Conservation (phyloP, 1,140 invertebrate species). For the Lepidotrigona ventralis region DNA sequence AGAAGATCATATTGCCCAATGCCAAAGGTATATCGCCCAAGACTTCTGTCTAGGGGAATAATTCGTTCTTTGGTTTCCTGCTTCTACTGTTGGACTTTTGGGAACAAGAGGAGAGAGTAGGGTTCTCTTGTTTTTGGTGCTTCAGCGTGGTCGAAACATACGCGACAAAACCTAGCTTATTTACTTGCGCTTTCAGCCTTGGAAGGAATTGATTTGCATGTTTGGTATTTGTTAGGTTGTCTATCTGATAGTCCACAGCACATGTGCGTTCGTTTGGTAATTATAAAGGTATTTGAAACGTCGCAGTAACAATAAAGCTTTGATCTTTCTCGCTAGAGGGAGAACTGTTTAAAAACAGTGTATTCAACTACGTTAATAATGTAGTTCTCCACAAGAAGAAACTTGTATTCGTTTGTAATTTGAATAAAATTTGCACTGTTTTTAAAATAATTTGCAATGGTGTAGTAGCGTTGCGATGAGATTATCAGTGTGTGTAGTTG, state of each 20-base stretch:
- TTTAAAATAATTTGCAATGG: background rate
- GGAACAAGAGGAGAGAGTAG: background rate
- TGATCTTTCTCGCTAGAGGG: background rate
- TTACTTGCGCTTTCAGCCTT: constrained; percentile 31
- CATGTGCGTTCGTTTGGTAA: background rate
- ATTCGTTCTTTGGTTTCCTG: background rate
- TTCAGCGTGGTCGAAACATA: constrained; percentile 22
- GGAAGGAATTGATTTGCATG: constrained; percentile 21
- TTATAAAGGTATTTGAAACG: constrained; percentile 17
- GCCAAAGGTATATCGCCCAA: constrained; percentile 84
- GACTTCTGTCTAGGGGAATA: constrained; percentile 4
- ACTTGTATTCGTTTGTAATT: background rate
- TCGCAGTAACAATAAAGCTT: constrained; percentile 9
- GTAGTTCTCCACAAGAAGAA: background rate
- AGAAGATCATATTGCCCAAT: constrained; percentile 90
- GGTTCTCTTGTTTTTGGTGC: constrained; percentile 14
- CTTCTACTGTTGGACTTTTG: background rate
- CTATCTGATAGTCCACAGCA: background rate
- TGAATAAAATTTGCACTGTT: background rate
- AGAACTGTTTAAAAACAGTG: background rate
- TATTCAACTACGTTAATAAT: background rate
- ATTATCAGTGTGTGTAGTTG: background rate
- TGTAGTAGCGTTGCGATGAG: too few species aligned
- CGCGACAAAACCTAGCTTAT: background rate
- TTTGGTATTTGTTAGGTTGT: background rate